These are phyloP conservation scores for Philotrypesis tridentata DNA, from an alignment of 1,140 invertebrate genomes.

Conservation along the genomic window DNA sequence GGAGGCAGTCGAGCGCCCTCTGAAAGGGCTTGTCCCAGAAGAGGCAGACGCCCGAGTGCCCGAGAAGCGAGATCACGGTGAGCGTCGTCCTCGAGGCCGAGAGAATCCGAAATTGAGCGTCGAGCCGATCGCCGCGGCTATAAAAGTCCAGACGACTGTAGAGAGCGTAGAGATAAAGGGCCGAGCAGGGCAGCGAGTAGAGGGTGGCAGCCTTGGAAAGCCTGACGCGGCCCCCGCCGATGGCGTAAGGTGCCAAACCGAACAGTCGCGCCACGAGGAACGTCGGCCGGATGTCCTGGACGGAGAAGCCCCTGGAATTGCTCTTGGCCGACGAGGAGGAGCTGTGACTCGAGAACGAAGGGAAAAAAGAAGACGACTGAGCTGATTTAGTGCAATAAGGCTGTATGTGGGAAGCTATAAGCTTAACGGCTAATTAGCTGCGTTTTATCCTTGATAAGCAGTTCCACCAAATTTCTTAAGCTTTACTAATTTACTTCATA, in stretches of 20 bases:
- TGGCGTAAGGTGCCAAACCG: slow-evolving; percentile 7
- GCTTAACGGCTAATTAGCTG: too few species aligned
- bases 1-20: not conserved
- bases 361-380: too few species aligned
- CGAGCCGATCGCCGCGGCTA: not conserved
- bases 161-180: not conserved
- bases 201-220: not conserved
- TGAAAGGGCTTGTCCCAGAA: not conserved
- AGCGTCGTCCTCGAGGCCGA: not conserved
- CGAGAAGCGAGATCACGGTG: not conserved
- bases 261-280: slow-evolving; percentile 1
- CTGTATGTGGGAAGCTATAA: too few species aligned
- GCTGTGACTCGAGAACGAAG: too few species aligned
- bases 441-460: too few species aligned
- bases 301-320: not conserved
- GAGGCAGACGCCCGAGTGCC: not conserved
- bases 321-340: too few species aligned
- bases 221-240: not conserved
- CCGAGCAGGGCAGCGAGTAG: not conserved
- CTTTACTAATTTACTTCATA: too few species aligned
- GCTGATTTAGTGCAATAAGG: too few species aligned
- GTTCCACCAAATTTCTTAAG: too few species aligned
- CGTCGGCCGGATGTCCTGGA: not conserved
- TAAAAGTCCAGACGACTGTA: not conserved
- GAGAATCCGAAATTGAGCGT: not conserved